phyloP scores from a whole-genome alignment of 2,797 vertebrate species.

The Rhinoraja longicauda region DNA sequence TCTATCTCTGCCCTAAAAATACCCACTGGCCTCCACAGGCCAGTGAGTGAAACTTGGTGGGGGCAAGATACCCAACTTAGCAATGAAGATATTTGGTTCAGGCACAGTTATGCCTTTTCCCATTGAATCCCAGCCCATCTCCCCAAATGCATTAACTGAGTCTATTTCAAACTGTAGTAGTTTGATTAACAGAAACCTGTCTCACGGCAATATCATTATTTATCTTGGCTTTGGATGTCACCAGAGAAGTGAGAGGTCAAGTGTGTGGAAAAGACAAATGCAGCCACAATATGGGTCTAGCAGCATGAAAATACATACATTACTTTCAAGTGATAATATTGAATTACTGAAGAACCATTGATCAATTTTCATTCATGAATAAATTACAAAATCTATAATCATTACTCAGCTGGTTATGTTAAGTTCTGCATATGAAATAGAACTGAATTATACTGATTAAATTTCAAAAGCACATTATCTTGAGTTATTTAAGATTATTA shows the following conservation, averaged over 20 bases:
- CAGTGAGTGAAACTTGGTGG: too few relatives aligned
- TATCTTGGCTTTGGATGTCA: not conserved
- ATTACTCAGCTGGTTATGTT: not conserved
- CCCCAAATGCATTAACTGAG: too few relatives aligned
- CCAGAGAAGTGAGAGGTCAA: not conserved
- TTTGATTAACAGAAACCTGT: not conserved
- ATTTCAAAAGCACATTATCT: slow-evolving; percentile 11
- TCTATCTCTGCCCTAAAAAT: too few relatives aligned
- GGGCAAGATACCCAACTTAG: not conserved
- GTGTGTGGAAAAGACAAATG: not conserved
- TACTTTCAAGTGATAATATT: slow-evolving; percentile 14
- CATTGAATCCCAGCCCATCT: not conserved
- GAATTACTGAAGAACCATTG: not conserved
- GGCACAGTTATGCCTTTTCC: not conserved
- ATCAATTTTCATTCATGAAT: slow-evolving; percentile 24
- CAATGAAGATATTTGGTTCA: not conserved
- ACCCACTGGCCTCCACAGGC: too few relatives aligned
- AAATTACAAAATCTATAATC: slow-evolving; percentile 24
- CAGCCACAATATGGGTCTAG: not conserved
- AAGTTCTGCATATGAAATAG: not conserved
- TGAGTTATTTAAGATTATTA: slow-evolving; percentile 29
- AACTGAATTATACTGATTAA: slow-evolving; percentile 22
- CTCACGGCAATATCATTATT: not conserved
- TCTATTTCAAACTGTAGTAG: not conserved
- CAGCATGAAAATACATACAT: not conserved